Conservation (phyloP, 92 coral and sea anemone genomes). For the Epizoanthus scotinus region DNA sequence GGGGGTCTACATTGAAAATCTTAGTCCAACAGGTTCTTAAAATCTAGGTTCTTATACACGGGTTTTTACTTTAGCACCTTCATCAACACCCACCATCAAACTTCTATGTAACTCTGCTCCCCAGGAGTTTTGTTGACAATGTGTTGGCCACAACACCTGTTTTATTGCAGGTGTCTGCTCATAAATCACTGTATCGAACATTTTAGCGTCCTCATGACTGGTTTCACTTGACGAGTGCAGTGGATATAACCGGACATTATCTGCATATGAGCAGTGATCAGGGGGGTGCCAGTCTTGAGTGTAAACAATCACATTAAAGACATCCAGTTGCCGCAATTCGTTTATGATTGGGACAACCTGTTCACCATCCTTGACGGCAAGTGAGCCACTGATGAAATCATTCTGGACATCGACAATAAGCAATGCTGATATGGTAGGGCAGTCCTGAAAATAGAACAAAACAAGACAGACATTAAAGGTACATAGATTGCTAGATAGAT, state of each 20-base stretch:
- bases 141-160: constrained; percentile 91
- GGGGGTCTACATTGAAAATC: too few species aligned
- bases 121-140: constrained; percentile 83
- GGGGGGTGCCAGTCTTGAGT: constrained; percentile 92
- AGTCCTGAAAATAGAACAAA: constrained; percentile 28
- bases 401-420: constrained; percentile 86
- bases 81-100: constrained; percentile 56
- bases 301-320: constrained; percentile 69
- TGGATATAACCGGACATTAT: constrained; percentile 74
- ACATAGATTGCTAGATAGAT: too few species aligned
- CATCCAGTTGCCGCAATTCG: constrained; percentile 54
- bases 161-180: constrained; percentile 56
- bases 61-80: too few species aligned
- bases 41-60: too few species aligned
- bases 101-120: constrained; percentile 90
- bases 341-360: constrained; percentile 75
- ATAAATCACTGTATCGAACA: constrained; percentile 77
- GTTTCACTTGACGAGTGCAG: constrained; percentile 67
- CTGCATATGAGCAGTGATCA: constrained; percentile 87
- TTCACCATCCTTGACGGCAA: constrained; percentile 80
- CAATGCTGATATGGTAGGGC: constrained; percentile 48
- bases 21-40: too few species aligned
- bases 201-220: constrained; percentile 57
- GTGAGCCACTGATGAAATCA: constrained; percentile 88
- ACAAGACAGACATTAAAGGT: too few species aligned